phyloP scores from a whole-genome alignment of 2,888 invertebrate species.

The Tipula vernalis region DNA sequence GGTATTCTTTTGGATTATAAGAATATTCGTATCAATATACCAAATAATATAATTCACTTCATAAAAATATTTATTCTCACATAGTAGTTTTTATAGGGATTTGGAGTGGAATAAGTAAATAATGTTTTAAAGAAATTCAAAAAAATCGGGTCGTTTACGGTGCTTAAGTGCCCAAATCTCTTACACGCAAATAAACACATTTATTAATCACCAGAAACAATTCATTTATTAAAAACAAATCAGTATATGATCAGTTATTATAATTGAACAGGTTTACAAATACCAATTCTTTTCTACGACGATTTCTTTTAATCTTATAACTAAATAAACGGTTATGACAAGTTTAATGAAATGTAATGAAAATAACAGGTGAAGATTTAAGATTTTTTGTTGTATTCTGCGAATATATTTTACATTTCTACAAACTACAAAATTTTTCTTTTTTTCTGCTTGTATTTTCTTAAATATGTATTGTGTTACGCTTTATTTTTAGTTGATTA shows the following conservation, averaged over 20 bases:
- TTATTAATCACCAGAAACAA: neutral
- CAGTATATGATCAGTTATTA: neutral
- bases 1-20: too few species aligned
- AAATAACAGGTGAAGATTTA: slow-evolving; percentile 4
- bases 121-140: neutral
- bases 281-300: neutral
- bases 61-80: neutral
- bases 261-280: neutral
- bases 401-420: neutral
- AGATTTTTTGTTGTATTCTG: neutral
- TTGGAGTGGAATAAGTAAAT: neutral
- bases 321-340: slow-evolving; percentile 4
- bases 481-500: neutral
- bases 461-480: neutral
- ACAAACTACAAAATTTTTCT: neutral
- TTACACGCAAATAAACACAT: neutral
- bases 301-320: slow-evolving; percentile 4
- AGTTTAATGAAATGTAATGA: slow-evolving; percentile 4
- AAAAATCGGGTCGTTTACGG: neutral
- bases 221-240: neutral
- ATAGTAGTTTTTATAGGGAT: neutral
- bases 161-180: neutral
- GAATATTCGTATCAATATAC: neutral
- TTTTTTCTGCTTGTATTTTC: neutral
- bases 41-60: neutral